These are phyloP conservation scores for Orussus abietinus DNA, from an alignment of 1,140 invertebrate genomes.

Conservation along the genomic window DNA sequence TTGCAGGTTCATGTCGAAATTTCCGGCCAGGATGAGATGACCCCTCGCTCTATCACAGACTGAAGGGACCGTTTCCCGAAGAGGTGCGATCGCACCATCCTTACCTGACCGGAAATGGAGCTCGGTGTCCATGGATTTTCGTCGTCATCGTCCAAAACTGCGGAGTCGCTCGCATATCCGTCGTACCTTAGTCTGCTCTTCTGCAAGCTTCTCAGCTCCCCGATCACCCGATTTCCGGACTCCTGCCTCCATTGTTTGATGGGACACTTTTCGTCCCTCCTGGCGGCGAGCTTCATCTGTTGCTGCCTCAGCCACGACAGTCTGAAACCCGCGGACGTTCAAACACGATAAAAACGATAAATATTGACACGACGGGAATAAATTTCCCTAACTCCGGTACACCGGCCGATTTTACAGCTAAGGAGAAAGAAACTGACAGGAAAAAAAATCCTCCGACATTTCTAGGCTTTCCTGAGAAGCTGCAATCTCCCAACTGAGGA, in stretches of 20 bases:
- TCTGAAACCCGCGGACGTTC: too few relatives aligned
- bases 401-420: too few relatives aligned
- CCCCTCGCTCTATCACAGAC: too few relatives aligned
- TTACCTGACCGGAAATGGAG: slow-evolving; percentile 37
- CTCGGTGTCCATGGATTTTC: slow-evolving; percentile 43
- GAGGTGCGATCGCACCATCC: slow-evolving; percentile 1
- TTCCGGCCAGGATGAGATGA: too few relatives aligned
- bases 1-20: slow-evolving; percentile 9
- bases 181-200: slow-evolving; percentile 54
- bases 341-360: too few relatives aligned
- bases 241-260: slow-evolving; percentile 66
- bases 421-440: too few relatives aligned
- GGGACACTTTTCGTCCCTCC: slow-evolving; percentile 62
- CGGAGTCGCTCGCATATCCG: slow-evolving; percentile 75
- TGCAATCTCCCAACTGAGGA: too few relatives aligned
- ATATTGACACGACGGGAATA: too few relatives aligned
- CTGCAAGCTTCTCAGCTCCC: slow-evolving; percentile 59
- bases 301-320: slow-evolving; percentile 76
- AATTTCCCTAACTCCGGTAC: too few relatives aligned
- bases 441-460: too few relatives aligned
- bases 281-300: slow-evolving; percentile 66
- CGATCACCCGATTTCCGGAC: slow-evolving; percentile 62
- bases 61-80: too few relatives aligned
- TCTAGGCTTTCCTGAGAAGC: too few relatives aligned
- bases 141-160: slow-evolving; percentile 67